Evolutionary conservation across 2,888 invertebrate genomes (phyloP).

Genomic region (Yponomeuta malinellus): DNA sequence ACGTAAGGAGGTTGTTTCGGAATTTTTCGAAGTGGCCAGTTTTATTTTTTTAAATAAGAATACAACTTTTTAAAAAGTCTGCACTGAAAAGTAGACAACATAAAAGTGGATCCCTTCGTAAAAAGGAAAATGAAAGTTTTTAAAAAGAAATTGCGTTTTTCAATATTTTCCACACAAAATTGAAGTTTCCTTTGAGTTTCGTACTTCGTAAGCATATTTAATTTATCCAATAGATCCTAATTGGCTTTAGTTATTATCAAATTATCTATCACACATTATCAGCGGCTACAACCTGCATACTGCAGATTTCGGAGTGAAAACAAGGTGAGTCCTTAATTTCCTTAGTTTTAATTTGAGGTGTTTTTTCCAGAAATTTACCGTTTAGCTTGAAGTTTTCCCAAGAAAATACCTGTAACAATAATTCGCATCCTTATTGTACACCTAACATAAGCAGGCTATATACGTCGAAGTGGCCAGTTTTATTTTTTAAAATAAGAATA

Average conservation of each 20-base stretch:
- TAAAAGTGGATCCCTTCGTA: slow-evolving; percentile 61
- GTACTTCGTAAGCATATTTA: not conserved
- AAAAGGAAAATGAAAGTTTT: slow-evolving; percentile 71
- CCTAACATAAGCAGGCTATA: too few species aligned
- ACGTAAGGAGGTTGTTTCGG: slow-evolving; percentile 24
- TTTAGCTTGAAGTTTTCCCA: too few species aligned
- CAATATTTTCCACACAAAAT: slow-evolving; percentile 37
- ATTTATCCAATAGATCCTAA: too few species aligned
- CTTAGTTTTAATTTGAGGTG: too few species aligned
- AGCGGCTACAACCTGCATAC: slow-evolving; percentile 26
- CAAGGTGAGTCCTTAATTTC: too few species aligned
- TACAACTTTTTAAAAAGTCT: too few species aligned
- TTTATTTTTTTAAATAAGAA: not conserved
- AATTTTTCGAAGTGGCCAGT: slow-evolving; percentile 9
- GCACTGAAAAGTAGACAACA: not conserved
- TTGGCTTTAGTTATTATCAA: not conserved
- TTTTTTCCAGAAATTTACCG: too few species aligned
- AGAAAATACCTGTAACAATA: too few species aligned
- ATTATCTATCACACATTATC: slow-evolving; percentile 39
- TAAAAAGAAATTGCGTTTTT: slow-evolving; percentile 68
- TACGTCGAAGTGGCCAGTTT: slow-evolving; percentile 8
- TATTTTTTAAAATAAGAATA: not conserved
- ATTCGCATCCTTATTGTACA: too few species aligned
- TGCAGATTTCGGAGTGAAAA: not conserved
- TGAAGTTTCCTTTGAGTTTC: not conserved